Conservation (phyloP, 2,797 vertebrate species). For the Phrynocephalus vlangalii region DNA sequence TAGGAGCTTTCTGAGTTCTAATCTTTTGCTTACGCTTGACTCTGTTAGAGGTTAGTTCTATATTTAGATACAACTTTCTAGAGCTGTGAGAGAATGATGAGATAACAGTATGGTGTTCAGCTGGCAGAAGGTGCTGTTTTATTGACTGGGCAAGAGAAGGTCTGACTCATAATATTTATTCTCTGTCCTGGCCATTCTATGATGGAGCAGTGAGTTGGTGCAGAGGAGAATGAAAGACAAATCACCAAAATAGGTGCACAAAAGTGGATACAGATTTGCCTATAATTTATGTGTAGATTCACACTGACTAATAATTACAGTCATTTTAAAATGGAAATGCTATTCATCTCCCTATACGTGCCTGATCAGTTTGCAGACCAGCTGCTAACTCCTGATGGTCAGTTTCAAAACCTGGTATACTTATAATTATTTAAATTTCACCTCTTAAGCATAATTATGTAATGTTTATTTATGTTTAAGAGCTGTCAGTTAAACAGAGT, state of each 20-base stretch:
- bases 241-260: neutral
- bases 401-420: neutral
- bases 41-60: neutral
- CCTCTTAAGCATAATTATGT: too few relatives aligned
- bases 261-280: neutral
- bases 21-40: neutral
- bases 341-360: neutral
- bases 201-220: too few relatives aligned
- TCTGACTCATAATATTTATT: neutral
- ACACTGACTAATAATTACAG: neutral
- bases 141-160: neutral
- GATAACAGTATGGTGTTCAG: neutral
- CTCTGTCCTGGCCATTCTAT: neutral
- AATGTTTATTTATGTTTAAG: too few relatives aligned
- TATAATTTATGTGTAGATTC: neutral
- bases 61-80: slow-evolving; percentile 15
- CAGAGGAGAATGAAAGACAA: neutral
- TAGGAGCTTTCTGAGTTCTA: neutral
- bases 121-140: neutral
- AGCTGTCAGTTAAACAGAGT: neutral
- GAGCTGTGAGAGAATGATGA: neutral
- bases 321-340: neutral
- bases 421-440: neutral
- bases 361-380: neutral
- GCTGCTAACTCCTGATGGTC: neutral